phyloP scores from a whole-genome alignment of 2,113 vertebrate species.

The Bos indicus region DNA sequence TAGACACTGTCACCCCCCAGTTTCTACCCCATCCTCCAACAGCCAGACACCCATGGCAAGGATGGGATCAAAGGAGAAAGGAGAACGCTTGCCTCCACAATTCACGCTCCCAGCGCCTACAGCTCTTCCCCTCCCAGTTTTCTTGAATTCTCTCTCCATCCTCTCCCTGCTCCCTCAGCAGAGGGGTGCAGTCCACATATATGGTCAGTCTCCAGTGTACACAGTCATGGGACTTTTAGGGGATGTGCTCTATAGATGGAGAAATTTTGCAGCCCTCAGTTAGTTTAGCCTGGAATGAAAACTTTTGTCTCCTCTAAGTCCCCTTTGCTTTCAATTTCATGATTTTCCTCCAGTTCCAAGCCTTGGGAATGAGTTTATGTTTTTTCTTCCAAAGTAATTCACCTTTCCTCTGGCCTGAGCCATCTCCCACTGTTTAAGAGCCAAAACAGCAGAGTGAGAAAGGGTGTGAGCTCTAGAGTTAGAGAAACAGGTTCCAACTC shows the following conservation, averaged over 20 bases:
- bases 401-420: not conserved
- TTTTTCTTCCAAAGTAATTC: not conserved
- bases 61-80: not conserved
- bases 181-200: not conserved
- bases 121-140: not conserved
- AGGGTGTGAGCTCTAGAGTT: not conserved
- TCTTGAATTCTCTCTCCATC: not conserved
- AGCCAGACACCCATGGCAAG: not conserved
- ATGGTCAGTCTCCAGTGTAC: not conserved
- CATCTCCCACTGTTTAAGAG: not conserved
- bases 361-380: not conserved
- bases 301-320: not conserved
- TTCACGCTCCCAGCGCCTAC: not conserved
- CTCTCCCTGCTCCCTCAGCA: not conserved
- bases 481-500: not conserved
- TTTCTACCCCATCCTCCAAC: not conserved
- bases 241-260: too few species aligned
- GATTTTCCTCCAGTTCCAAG: not conserved
- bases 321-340: not conserved
- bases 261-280: not conserved
- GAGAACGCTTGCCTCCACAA: not conserved
- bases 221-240: not conserved
- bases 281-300: not conserved
- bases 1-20: fast-evolving
- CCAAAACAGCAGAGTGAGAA: not conserved